phyloP scores from a whole-genome alignment of 2,888 invertebrate genomes.

The Nezara viridula region DNA sequence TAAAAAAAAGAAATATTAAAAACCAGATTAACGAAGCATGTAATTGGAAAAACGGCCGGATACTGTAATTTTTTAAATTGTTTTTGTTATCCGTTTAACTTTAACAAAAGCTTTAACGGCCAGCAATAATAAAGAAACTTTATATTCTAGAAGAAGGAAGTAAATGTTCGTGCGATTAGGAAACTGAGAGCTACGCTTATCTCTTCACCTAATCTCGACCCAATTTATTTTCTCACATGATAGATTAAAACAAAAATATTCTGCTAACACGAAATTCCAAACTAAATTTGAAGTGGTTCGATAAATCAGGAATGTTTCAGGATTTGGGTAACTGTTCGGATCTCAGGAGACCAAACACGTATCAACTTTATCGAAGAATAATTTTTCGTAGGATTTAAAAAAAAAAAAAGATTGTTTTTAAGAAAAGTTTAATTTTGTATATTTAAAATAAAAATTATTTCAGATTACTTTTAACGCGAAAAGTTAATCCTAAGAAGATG shows the following conservation, averaged over 20 bases:
- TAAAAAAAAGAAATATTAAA: too few relatives aligned
- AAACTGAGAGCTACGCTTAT: neutral
- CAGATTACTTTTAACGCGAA: too few relatives aligned
- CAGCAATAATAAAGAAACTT: neutral
- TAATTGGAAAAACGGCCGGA: too few relatives aligned
- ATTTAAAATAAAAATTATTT: too few relatives aligned
- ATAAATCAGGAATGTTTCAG: neutral
- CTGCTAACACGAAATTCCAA: constrained; percentile 33
- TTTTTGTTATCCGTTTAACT: neutral
- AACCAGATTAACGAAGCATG: too few relatives aligned
- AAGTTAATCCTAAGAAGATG: neutral
- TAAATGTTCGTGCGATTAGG: constrained; percentile 32
- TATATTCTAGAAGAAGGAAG: neutral
- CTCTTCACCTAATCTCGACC: neutral
- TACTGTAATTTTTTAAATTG: too few relatives aligned
- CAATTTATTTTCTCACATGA: constrained; percentile 16
- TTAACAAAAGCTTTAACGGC: neutral
- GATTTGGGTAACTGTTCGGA: neutral
- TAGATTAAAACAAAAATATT: neutral
- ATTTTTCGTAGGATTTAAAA: neutral
- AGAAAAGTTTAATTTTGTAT: too few relatives aligned
- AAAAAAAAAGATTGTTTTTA: too few relatives aligned
- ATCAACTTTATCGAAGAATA: neutral
- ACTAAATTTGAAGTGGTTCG: neutral
- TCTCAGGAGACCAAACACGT: neutral